A percentile compares a stretch with the other conserved stretches of the same genome.
Conservation (phyloP, 2,113 vertebrate genomes). For the Gambusia holbrooki region DNA sequence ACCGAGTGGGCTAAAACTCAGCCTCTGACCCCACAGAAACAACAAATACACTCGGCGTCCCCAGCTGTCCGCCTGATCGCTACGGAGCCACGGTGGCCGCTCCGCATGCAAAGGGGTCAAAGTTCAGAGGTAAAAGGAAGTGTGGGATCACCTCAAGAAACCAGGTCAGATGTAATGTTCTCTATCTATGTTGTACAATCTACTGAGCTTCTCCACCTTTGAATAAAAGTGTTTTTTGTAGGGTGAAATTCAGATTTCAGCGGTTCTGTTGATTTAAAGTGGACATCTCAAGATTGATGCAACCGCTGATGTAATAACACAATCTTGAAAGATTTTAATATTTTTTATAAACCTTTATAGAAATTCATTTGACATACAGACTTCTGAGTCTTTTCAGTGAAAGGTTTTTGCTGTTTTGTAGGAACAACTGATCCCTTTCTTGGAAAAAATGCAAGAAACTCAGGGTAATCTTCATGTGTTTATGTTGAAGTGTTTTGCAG, state of each 20-base stretch:
- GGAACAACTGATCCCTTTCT: no score
- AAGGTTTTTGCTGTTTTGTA: no score
- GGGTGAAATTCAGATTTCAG: no score
- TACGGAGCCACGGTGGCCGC: slow-evolving; percentile 32
- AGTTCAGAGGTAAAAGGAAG: slow-evolving; percentile 48
- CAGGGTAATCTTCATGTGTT: no score
- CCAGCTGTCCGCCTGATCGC: slow-evolving; percentile 3
- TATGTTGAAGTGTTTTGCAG: no score
- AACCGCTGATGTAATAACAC: not conserved
- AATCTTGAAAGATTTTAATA: no score
- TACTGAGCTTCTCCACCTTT: not conserved
- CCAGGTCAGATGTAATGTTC: slow-evolving; percentile 20
- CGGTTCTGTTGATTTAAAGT: not conserved
- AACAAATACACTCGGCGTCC: slow-evolving; percentile 36
- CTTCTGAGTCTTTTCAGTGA: no score
- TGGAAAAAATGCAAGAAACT: no score
- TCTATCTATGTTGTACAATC: slow-evolving; percentile 12
- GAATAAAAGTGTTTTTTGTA: not conserved
- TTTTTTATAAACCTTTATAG: no score
- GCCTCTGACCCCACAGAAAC: slow-evolving; percentile 54
- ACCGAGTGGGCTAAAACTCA: slow-evolving; percentile 44
- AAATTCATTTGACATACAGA: no score
- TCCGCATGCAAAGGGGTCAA: slow-evolving; percentile 13
- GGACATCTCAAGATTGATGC: not conserved
- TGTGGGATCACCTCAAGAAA: slow-evolving; percentile 12